phyloP scores from a whole-genome alignment of 53 echinoderm and acorn worm genomes.

The Holothuria leucospilota region DNA sequence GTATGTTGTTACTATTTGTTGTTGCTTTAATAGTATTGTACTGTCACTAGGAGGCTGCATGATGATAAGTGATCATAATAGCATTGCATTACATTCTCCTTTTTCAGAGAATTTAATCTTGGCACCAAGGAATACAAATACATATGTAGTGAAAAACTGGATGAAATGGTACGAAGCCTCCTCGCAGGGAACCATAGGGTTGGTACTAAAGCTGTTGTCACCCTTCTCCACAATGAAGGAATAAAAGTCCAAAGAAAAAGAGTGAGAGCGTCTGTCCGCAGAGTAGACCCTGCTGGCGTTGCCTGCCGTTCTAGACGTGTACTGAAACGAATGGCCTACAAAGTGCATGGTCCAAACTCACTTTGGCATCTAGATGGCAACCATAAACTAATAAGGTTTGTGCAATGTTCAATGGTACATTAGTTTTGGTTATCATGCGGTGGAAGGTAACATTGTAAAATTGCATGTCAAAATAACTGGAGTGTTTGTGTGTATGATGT shows the following conservation, averaged over 20 bases:
- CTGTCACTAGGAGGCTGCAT: too few relatives aligned
- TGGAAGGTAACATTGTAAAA: too few relatives aligned
- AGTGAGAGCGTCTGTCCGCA: background rate
- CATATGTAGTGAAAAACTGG: background rate
- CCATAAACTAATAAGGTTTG: background rate
- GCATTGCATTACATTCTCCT: too few relatives aligned
- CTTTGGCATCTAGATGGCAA: constrained; percentile 5
- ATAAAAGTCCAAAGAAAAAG: constrained; percentile 2
- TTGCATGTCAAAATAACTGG: too few relatives aligned
- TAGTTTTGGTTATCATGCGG: too few relatives aligned
- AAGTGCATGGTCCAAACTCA: background rate
- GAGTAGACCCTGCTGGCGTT: constrained; percentile 12
- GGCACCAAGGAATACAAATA: background rate
- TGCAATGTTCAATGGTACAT: background rate
- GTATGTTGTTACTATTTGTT: too few relatives aligned
- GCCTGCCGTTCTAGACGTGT: background rate
- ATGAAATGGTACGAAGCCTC: background rate
- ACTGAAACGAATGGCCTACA: background rate
- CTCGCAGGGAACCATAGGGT: background rate
- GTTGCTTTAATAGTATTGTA: too few relatives aligned
- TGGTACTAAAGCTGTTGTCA: background rate
- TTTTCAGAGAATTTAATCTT: background rate
- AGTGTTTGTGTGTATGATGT: too few relatives aligned
- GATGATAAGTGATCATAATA: too few relatives aligned
- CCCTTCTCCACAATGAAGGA: constrained; percentile 1